Conservation (phyloP, 2,113 vertebrate species). For the Meles meles region DNA sequence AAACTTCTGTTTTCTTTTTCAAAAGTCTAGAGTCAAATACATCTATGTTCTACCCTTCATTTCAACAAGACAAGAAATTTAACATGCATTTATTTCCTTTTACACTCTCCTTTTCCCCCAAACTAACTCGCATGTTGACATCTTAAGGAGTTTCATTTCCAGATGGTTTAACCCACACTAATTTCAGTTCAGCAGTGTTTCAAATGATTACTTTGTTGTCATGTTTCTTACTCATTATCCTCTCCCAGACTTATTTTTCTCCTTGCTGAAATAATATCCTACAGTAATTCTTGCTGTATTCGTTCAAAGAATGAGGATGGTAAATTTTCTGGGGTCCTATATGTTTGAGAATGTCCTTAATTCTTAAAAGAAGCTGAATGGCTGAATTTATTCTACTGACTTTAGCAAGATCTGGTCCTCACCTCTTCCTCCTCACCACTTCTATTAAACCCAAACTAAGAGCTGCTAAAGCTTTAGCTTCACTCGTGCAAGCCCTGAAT, state of each 20-base stretch:
- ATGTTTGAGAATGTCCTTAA: neutral
- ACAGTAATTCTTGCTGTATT: neutral
- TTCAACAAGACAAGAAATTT: neutral
- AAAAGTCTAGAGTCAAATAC: neutral
- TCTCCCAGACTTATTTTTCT: neutral
- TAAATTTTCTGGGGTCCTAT: neutral
- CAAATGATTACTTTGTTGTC: neutral
- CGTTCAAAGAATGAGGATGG: neutral
- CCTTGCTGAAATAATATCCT: neutral
- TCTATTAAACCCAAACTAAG: neutral
- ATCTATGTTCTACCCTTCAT: neutral
- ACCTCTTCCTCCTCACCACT: neutral
- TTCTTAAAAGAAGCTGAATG: neutral
- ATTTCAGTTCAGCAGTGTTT: neutral
- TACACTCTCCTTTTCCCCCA: neutral
- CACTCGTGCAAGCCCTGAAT: neutral
- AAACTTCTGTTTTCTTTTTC: neutral
- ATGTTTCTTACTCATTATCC: neutral
- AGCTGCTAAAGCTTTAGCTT: neutral
- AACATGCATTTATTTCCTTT: neutral
- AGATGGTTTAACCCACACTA: neutral
- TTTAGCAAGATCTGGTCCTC: neutral
- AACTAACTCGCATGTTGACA: neutral
- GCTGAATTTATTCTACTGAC: neutral
- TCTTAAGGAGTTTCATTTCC: neutral